Evolutionary conservation across 2,113 vertebrate species (phyloP).

Genomic region (Theristicus caerulescens): DNA sequence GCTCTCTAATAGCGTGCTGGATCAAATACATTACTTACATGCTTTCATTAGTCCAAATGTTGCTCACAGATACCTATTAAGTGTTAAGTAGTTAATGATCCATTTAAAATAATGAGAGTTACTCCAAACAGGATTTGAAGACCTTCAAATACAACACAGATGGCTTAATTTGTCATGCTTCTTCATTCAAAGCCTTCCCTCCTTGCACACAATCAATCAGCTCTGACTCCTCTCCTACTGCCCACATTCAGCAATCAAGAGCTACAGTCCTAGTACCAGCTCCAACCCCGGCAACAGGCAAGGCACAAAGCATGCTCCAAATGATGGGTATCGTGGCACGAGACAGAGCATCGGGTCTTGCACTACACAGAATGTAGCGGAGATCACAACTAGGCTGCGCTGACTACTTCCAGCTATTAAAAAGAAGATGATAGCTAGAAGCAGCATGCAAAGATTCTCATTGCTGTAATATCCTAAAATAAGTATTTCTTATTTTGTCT

Average conservation of each 20-base stretch:
- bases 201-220: not conserved
- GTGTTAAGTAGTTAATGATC: conserved; percentile 46
- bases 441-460: not conserved
- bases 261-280: not conserved
- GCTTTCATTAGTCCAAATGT: not conserved
- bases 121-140: conserved; percentile 37
- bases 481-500: not conserved
- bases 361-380: not conserved
- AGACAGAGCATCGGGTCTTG: not conserved
- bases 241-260: not conserved
- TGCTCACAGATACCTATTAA: conserved; percentile 1
- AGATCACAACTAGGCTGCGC: not conserved
- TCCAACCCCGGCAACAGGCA: not conserved
- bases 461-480: not conserved
- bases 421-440: not conserved
- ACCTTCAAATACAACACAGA: conserved; percentile 36
- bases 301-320: not conserved
- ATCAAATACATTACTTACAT: not conserved
- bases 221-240: not conserved
- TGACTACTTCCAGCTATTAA: not conserved
- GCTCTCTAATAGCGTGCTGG: not conserved
- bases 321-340: rapidly evolving
- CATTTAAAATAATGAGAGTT: conserved; percentile 9
- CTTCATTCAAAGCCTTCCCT: not conserved
- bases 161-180: not conserved